A percentile compares a stretch with the other conserved stretches of the same genome.
These are phyloP conservation scores for Chrysolina oricalcia DNA, from an alignment of 2,888 invertebrate genomes.

Conservation along the genomic window DNA sequence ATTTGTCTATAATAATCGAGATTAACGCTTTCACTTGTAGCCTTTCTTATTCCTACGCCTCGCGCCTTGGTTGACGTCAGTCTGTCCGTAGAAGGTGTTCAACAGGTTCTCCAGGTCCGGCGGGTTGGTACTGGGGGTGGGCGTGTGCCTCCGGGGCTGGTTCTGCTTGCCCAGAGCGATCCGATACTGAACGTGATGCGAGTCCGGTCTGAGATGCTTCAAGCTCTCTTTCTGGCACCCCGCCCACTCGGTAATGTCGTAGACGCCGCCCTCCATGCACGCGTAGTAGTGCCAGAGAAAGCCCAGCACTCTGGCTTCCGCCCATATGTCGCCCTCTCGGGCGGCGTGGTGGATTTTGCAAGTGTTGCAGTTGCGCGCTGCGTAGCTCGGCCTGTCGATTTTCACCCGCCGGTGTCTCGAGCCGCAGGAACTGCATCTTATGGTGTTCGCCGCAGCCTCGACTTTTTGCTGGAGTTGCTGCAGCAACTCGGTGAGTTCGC, in stretches of 20 bases:
- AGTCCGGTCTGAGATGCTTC: conserved; percentile 90
- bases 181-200: conserved; percentile 92
- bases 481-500: conserved; percentile 87
- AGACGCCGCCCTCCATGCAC: conserved; percentile 96
- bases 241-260: conserved; percentile 98
- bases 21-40: conserved; percentile 60
- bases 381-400: conserved; percentile 91
- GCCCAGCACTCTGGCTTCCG: conserved; percentile 89
- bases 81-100: conserved; percentile 84
- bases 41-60: conserved; percentile 66
- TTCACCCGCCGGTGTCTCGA: conserved; percentile 90
- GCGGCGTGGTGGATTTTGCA: conserved; percentile 93
- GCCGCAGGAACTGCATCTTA: conserved; percentile 95
- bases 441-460: conserved; percentile 95
- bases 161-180: conserved; percentile 82
- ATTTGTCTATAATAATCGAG: conserved; percentile 44
- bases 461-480: conserved; percentile 94
- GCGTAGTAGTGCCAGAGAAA: conserved; percentile 96
- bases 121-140: conserved; percentile 74
- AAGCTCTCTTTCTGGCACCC: conserved; percentile 89
- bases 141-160: conserved; percentile 61
- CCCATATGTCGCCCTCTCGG: conserved; percentile 97
- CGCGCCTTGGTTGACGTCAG: conserved; percentile 66
- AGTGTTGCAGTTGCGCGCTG: conserved; percentile 91
- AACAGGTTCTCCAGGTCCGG: conserved; percentile 89